Base-by-base conservation (phyloP, 2,888 invertebrate genomes). In the Ochropleura plecta region DNA sequence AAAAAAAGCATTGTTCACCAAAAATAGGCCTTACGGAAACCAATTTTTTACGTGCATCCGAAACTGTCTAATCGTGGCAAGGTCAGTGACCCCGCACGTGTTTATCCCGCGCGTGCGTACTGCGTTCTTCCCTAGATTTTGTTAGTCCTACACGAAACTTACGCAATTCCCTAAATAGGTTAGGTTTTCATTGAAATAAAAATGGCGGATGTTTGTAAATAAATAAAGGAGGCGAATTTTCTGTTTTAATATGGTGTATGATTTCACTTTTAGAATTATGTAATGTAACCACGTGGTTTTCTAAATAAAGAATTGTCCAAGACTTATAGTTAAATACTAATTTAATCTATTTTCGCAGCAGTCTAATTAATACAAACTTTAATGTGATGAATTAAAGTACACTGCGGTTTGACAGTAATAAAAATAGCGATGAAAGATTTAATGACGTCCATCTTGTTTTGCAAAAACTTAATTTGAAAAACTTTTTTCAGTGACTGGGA, bases 51-150 rank as follows among this genome's bases (percentile, higher is more conserved):
- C 48, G 49, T 73, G 48, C 59, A 53, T 42, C 64, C 64, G 18
- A 81, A 84, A 65, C 53, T 55, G 78, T 78, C 60, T 82, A 73
- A 79, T 80, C 78, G 78, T n/a, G 18, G 60, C 63, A 83, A 82
- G 87, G 83, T 79, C 84, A 73, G 68, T 80, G 81, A 87, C 83
- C 87, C 72, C 55, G 66, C 87, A 87, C 88, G 87, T 88, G 87
- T 70, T 83, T 12, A 2, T 46, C 18, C 6, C 66, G 70, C 85
- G 86, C 87, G 71, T 85, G 88, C 87, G 86, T 71, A 71, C 0
- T 14, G 10, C 51, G 42, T 40, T 12, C 57, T 76, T 73, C 73
- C 79, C 83, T 69, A 84, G 81, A 76, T 68, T 70, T 70, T 10
- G 63, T 65, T 7, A 71, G 63, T 42, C 70, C 40, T 40, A 30